Percentiles rank a stretch among this genome's conserved stretches.
These are phyloP conservation scores for Tolypeutes matacus DNA, from an alignment of 2,797 vertebrate species.

Conservation along the genomic window DNA sequence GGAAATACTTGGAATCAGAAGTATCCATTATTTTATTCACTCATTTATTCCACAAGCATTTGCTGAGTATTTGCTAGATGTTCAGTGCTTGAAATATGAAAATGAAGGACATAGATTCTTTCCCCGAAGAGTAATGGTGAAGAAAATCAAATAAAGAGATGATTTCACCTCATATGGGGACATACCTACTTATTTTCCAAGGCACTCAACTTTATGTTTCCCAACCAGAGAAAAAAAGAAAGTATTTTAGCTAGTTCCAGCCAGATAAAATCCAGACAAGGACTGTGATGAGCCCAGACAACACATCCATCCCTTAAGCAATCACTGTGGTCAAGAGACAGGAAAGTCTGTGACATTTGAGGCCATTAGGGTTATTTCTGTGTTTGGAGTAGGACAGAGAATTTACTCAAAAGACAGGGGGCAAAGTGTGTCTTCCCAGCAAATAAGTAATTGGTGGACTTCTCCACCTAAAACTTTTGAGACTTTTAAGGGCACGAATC, in stretches of 20 bases:
- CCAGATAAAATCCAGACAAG: conserved; percentile 17
- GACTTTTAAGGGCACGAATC: neutral
- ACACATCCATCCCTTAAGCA: neutral
- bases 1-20: neutral
- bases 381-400: neutral
- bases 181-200: neutral
- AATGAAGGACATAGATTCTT: neutral
- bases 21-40: neutral
- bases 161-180: neutral
- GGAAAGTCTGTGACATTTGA: neutral
- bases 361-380: neutral
- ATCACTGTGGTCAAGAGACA: neutral
- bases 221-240: neutral
- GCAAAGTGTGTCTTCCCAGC: neutral
- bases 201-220: neutral
- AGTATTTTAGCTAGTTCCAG: neutral
- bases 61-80: neutral
- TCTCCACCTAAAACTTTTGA: neutral
- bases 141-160: neutral
- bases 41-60: neutral
- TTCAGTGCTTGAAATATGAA: neutral
- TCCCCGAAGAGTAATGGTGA: neutral
- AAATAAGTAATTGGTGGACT: neutral
- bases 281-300: neutral
- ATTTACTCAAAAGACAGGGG: neutral